Evolutionary conservation across 2,113 vertebrate genomes (phyloP).

Genomic region (Hippocampus comes): DNA sequence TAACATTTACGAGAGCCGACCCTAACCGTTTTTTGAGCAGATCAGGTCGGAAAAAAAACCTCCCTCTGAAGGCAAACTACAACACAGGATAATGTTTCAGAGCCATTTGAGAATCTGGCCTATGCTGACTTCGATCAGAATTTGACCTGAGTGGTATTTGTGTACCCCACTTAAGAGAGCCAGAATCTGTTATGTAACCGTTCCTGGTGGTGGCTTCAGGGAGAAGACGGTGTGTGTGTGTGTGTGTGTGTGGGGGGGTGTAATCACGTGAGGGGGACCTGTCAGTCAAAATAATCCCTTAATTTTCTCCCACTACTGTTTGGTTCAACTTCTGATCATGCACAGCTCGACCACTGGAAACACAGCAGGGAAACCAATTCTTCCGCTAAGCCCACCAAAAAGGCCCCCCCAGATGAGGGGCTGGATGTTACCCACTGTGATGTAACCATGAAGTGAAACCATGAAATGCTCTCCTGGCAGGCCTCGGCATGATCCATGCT

Average conservation of each 20-base stretch:
- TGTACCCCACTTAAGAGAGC: constrained; percentile 7
- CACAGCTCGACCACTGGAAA: constrained; percentile 22
- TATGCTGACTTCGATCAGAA: neutral
- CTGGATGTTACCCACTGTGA: neutral
- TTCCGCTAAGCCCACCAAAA: constrained; percentile 27
- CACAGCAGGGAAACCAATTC: constrained; percentile 31
- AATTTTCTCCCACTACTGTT: constrained; percentile 55
- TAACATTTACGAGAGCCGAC: neutral
- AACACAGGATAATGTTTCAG: neutral
- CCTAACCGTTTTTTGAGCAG: neutral
- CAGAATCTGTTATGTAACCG: constrained; percentile 38
- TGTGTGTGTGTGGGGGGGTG: neutral
- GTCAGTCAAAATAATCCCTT: constrained; percentile 65
- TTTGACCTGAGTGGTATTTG: neutral
- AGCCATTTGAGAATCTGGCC: neutral
- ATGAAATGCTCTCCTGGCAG: constrained; percentile 26
- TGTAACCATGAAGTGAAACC: constrained; percentile 27
- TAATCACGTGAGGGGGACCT: constrained; percentile 36
- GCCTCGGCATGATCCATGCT: constrained; percentile 32
- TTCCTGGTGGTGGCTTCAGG: constrained; percentile 17
- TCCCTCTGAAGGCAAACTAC: neutral
- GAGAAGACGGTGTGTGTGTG: neutral
- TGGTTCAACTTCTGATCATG: constrained; percentile 45
- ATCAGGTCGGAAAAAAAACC: neutral
- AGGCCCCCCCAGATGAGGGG: constrained; percentile 9